These are phyloP conservation scores for Brassicogethes aeneus DNA, from an alignment of 2,888 invertebrate genomes.

Conservation along the genomic window DNA sequence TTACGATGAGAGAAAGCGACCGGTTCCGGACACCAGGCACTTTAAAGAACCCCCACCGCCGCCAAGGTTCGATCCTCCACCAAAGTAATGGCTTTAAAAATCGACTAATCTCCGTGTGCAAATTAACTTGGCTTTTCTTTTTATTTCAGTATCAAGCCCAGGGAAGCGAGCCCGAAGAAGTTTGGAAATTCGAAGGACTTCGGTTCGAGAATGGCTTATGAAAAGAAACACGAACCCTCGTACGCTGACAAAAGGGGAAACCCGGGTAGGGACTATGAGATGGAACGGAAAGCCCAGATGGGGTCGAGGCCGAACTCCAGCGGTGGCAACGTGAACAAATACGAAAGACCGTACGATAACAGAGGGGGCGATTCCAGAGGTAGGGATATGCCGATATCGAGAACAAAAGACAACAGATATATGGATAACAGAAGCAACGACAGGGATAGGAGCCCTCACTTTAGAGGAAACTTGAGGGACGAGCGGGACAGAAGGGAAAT, in stretches of 20 bases:
- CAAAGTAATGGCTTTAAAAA: conserved; percentile 25
- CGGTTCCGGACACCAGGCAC: conserved; percentile 28
- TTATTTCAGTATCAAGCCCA: conserved; percentile 26
- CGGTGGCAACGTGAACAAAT: conserved; percentile 18
- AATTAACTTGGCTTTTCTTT: too few relatives aligned
- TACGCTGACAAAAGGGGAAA: conserved; percentile 30
- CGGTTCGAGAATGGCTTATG: conserved; percentile 22
- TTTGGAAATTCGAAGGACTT: conserved; percentile 24
- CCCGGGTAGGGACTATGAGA: conserved; percentile 26
- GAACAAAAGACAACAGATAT: conserved; percentile 28
- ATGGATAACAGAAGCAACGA: conserved; percentile 29
- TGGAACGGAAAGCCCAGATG: conserved; percentile 19
- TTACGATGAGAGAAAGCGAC: conserved; percentile 35
- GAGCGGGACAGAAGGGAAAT: conserved; percentile 27
- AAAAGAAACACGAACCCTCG: conserved; percentile 27
- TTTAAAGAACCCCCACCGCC: conserved; percentile 51
- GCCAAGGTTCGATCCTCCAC: conserved; percentile 47
- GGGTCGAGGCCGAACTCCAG: conserved; percentile 13
- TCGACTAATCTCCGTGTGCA: too few relatives aligned
- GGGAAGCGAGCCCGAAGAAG: conserved; percentile 26
- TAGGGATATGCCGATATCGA: conserved; percentile 12
- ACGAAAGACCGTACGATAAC: conserved; percentile 15
- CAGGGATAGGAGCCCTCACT: conserved; percentile 33
- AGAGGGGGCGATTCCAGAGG: conserved; percentile 20
- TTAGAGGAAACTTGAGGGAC: conserved; percentile 24